Conservation (phyloP, 1,140 invertebrate genomes). For the Hylaeus volcanicus region DNA sequence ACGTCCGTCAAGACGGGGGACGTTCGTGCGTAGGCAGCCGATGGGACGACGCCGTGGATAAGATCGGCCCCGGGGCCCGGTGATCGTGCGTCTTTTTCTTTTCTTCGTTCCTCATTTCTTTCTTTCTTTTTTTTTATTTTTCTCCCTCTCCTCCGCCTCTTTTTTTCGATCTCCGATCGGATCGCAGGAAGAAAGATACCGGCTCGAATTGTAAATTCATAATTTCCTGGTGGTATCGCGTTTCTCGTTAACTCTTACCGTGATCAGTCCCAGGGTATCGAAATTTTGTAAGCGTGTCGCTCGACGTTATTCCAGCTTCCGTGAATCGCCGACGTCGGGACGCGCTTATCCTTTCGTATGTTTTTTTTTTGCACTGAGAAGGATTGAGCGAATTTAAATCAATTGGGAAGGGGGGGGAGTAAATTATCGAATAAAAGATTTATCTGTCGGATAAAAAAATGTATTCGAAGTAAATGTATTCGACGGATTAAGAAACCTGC, state of each 20-base stretch:
- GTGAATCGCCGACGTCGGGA: not conserved
- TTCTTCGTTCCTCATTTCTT: conserved; percentile 2
- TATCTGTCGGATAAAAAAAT: no score
- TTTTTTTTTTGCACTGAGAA: not conserved
- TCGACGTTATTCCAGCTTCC: conserved; percentile 17
- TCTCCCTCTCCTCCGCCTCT: not conserved
- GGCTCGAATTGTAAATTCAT: conserved; percentile 45
- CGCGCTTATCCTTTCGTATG: no score
- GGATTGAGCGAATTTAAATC: not conserved
- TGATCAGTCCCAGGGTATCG: conserved; percentile 7
- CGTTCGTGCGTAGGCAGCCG: conserved; percentile 64
- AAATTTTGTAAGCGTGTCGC: conserved; percentile 33
- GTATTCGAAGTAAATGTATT: no score
- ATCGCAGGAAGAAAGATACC: conserved; percentile 52
- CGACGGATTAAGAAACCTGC: no score
- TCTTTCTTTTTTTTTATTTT: conserved; percentile 5
- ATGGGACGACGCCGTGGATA: conserved; percentile 56
- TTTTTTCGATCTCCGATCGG: conserved; percentile 29
- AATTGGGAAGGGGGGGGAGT: not conserved
- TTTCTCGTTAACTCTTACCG: conserved; percentile 32
- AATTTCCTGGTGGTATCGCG: conserved; percentile 42
- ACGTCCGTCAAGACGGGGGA: conserved; percentile 61
- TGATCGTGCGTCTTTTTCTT: conserved; percentile 28
- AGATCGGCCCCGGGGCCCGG: conserved; percentile 56
- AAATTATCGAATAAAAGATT: no score